phyloP scores from a whole-genome alignment of 1,140 invertebrate genomes.

The Subanguina moxae region DNA sequence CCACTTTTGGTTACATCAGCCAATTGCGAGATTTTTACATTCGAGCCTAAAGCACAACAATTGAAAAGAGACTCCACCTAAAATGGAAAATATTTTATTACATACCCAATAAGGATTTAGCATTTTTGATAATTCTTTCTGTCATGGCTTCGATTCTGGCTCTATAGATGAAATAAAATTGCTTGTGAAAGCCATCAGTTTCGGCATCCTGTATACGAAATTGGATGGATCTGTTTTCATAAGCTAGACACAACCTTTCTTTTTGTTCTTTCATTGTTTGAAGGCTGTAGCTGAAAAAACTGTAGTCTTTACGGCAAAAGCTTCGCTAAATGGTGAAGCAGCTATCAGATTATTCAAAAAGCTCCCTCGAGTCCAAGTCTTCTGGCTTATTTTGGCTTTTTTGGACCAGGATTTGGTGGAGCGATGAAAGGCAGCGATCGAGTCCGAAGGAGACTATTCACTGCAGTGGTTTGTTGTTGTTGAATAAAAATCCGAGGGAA shows the following conservation, averaged over 20 bases:
- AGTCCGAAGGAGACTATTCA: no score
- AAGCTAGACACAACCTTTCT: neutral
- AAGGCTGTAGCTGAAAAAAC: neutral
- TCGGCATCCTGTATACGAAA: neutral
- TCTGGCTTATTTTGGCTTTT: no score
- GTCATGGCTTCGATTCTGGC: neutral
- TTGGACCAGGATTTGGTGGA: no score
- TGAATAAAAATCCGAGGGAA: no score
- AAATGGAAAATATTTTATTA: no score
- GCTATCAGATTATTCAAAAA: no score
- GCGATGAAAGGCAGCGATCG: no score
- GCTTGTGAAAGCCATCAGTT: constrained; percentile 8
- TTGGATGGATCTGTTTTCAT: neutral
- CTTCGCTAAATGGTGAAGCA: no score
- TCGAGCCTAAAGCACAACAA: neutral
- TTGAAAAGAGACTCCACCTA: constrained; percentile 1
- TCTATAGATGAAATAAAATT: constrained; percentile 15
- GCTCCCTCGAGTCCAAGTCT: no score
- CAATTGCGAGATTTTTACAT: neutral
- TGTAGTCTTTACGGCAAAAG: no score
- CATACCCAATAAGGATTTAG: neutral
- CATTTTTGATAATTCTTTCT: neutral
- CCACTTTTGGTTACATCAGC: neutral
- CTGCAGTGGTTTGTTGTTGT: no score
- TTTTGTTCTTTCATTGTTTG: constrained; percentile 5